A percentile compares a stretch with the other conserved stretches of the same genome.
Evolutionary conservation across 2,888 invertebrate species (phyloP).

Genomic region (Watsonalla binaria): DNA sequence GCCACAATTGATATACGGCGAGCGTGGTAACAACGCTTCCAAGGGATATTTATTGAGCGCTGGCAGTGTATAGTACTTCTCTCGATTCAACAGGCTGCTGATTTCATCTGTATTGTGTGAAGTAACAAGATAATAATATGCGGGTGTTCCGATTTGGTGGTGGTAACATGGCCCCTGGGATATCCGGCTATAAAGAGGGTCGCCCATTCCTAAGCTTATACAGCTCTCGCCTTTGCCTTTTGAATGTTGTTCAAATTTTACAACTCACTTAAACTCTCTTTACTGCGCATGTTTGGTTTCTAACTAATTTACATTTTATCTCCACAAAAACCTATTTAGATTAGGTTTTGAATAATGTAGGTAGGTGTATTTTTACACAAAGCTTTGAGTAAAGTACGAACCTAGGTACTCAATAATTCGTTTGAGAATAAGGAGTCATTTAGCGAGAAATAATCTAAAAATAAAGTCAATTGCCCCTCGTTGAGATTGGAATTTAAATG

Average conservation of each 20-base stretch:
- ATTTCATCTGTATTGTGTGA: slow-evolving; percentile 29
- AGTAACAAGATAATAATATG: slow-evolving; percentile 47
- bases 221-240: slow-evolving; percentile 25
- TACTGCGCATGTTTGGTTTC: slow-evolving; percentile 19
- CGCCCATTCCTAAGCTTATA: slow-evolving; percentile 24
- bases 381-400: too few relatives aligned
- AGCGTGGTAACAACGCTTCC: background rate
- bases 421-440: slow-evolving; percentile 1
- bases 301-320: slow-evolving; percentile 37
- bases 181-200: slow-evolving; percentile 41
- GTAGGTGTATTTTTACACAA: background rate
- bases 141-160: slow-evolving; percentile 36
- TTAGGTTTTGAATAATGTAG: background rate
- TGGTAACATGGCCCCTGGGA: slow-evolving; percentile 31
- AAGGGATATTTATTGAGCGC: slow-evolving; percentile 11
- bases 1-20: background rate
- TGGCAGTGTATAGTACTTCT: slow-evolving; percentile 5
- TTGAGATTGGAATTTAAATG: slow-evolving; percentile 29
- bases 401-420: background rate
- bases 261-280: slow-evolving; percentile 37
- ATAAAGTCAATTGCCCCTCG: slow-evolving; percentile 5
- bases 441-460: slow-evolving; percentile 3
- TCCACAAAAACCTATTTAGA: slow-evolving; percentile 5
- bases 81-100: slow-evolving; percentile 29
- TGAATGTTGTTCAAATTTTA: slow-evolving; percentile 50